phyloP scores from a whole-genome alignment of 2,797 vertebrate species.

The Arremon aurantiirostris region DNA sequence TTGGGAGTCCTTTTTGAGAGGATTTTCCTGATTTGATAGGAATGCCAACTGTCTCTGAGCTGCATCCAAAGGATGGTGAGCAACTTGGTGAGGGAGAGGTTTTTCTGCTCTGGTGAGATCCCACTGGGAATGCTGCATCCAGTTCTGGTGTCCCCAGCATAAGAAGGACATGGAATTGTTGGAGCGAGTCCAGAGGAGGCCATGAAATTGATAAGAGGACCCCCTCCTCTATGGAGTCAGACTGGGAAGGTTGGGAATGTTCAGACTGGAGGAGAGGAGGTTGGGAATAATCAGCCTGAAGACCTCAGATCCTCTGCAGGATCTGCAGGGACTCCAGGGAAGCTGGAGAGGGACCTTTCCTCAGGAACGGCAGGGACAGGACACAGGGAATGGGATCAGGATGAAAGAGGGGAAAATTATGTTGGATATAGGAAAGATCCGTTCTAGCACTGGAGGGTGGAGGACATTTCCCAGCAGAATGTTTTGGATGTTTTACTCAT shows the following conservation, averaged over 20 bases:
- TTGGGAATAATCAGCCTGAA: not conserved
- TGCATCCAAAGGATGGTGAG: not conserved
- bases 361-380: not conserved
- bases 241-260: not conserved
- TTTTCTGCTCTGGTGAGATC: not conserved
- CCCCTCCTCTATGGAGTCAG: fast-evolving
- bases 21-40: not conserved
- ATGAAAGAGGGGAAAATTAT: fast-evolving
- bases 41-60: fast-evolving
- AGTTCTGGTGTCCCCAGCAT: not conserved
- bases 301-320: not conserved
- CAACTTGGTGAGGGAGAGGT: not conserved
- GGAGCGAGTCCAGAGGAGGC: not conserved
- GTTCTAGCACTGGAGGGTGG: not conserved
- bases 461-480: not conserved
- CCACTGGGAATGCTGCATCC: not conserved
- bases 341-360: not conserved
- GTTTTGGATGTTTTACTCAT: not conserved
- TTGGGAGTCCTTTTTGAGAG: not conserved
- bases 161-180: not conserved
- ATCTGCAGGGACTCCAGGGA: not conserved
- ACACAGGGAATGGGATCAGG: not conserved
- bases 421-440: not conserved
- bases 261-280: not conserved
- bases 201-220: not conserved